Conservation (phyloP, 2,888 invertebrate species). For the Acleris laterana region DNA sequence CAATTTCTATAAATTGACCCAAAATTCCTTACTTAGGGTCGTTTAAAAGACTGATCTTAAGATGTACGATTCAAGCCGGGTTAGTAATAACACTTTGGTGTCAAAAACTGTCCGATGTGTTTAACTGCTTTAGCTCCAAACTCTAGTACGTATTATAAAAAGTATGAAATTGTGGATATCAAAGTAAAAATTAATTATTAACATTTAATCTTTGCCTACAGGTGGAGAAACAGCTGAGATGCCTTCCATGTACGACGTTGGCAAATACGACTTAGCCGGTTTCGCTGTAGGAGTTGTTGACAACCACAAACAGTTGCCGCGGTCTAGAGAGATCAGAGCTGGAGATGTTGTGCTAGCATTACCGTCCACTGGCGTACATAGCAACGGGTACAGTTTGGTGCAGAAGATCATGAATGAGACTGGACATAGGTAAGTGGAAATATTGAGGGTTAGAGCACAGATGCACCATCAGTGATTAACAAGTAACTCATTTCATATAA, state of each 20-base stretch:
- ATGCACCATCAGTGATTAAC: no score
- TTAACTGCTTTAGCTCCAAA: no score
- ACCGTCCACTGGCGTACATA: conserved; percentile 96
- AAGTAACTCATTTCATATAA: no score
- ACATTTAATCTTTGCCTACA: conserved; percentile 51
- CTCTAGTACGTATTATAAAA: no score
- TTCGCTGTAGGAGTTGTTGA: conserved; percentile 98
- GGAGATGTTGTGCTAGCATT: conserved; percentile 94
- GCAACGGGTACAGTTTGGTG: conserved; percentile 96
- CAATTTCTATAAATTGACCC: no score
- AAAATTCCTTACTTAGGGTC: no score
- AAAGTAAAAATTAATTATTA: no score
- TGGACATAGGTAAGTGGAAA: conserved; percentile 78
- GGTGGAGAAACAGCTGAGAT: conserved; percentile 98
- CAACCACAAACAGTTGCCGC: conserved; percentile 87
- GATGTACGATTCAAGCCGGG: no score
- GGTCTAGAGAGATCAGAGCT: conserved; percentile 84
- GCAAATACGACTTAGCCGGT: conserved; percentile 97
- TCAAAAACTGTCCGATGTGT: no score
- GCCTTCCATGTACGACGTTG: conserved; percentile 95
- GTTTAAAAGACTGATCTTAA: no score
- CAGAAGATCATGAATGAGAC: conserved; percentile 89
- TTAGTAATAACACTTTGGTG: no score
- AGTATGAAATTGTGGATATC: no score
- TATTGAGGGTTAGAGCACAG: background rate